Evolutionary conservation across 2,797 vertebrate species (phyloP).

Genomic region (Hoplostethus mediterraneus): DNA sequence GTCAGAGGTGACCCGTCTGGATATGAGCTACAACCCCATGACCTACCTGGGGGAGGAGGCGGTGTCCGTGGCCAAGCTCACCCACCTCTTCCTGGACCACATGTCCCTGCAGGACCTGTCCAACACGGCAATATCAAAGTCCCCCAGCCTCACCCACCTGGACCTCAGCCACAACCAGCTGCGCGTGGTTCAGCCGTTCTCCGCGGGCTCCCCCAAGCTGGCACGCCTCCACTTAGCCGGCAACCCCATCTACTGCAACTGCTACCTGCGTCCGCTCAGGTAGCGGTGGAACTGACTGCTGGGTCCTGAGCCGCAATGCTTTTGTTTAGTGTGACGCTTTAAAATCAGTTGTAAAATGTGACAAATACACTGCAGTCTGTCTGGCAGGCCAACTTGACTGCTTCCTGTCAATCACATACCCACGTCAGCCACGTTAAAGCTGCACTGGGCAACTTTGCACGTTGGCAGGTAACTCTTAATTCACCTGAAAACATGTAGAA

Average conservation of each 20-base stretch:
- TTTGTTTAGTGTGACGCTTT: too few relatives aligned
- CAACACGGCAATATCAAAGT: slow-evolving; percentile 83
- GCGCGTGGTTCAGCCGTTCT: slow-evolving; percentile 85
- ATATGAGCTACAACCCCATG: slow-evolving; percentile 94
- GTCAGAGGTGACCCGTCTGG: slow-evolving; percentile 84
- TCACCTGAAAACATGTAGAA: too few relatives aligned
- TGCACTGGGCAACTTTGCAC: too few relatives aligned
- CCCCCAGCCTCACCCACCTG: slow-evolving; percentile 86
- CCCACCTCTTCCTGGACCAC: slow-evolving; percentile 90
- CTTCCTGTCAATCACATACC: neutral
- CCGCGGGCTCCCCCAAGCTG: slow-evolving; percentile 80
- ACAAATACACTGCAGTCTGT: too few relatives aligned
- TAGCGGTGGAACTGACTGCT: neutral
- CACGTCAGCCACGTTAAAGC: too few relatives aligned
- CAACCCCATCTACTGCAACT: slow-evolving; percentile 93
- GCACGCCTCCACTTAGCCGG: slow-evolving; percentile 86
- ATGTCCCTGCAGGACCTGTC: slow-evolving; percentile 92
- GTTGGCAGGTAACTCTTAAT: too few relatives aligned
- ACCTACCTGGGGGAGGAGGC: slow-evolving; percentile 90
- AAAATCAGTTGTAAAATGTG: too few relatives aligned
- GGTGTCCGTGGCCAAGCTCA: slow-evolving; percentile 88
- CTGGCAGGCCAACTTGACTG: neutral
- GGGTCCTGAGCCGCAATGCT: too few relatives aligned
- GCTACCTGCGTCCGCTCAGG: slow-evolving; percentile 88
- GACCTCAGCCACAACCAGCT: slow-evolving; percentile 93